phyloP scores from a whole-genome alignment of 1,140 invertebrate genomes.

The Lordiphosa mommai region DNA sequence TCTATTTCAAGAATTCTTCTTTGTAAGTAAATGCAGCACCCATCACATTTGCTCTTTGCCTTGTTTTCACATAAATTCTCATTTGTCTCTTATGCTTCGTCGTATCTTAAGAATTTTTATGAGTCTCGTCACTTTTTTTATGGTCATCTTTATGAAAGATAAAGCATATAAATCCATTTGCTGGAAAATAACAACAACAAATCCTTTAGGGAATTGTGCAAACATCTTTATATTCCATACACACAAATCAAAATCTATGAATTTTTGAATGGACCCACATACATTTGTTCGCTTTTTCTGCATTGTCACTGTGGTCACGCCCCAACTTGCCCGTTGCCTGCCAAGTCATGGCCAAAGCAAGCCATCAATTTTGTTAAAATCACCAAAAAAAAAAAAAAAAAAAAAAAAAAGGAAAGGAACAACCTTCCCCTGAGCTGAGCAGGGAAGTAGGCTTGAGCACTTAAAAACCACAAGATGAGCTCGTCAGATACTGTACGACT shows the following conservation, averaged over 20 bases:
- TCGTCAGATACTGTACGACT: slow-evolving; percentile 59
- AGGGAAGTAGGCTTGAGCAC: slow-evolving; percentile 29
- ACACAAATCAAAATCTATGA: slow-evolving; percentile 65
- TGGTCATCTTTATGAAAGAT: slow-evolving; percentile 14
- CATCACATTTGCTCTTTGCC: background rate
- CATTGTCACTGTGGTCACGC: slow-evolving; percentile 24
- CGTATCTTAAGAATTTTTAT: slow-evolving; percentile 3
- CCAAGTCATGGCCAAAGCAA: slow-evolving; percentile 48
- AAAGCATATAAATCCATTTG: background rate
- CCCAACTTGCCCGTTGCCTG: slow-evolving; percentile 8
- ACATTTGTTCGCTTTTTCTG: slow-evolving; percentile 6
- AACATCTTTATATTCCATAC: slow-evolving; percentile 38
- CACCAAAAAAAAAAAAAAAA: slow-evolving; percentile 43
- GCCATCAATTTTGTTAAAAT: slow-evolving; percentile 73
- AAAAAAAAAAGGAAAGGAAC: slow-evolving; percentile 21
- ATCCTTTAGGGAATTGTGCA: slow-evolving; percentile 49
- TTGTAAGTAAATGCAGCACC: too few relatives aligned
- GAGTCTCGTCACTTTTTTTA: slow-evolving; percentile 9
- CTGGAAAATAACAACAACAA: background rate
- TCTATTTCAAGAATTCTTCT: too few relatives aligned
- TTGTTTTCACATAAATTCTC: background rate
- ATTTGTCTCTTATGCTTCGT: slow-evolving; percentile 1
- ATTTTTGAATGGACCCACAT: slow-evolving; percentile 38
- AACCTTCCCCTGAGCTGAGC: background rate
- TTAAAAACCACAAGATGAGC: slow-evolving; percentile 70